Conservation (phyloP, 2,113 vertebrate genomes). For the Perca fluviatilis region DNA sequence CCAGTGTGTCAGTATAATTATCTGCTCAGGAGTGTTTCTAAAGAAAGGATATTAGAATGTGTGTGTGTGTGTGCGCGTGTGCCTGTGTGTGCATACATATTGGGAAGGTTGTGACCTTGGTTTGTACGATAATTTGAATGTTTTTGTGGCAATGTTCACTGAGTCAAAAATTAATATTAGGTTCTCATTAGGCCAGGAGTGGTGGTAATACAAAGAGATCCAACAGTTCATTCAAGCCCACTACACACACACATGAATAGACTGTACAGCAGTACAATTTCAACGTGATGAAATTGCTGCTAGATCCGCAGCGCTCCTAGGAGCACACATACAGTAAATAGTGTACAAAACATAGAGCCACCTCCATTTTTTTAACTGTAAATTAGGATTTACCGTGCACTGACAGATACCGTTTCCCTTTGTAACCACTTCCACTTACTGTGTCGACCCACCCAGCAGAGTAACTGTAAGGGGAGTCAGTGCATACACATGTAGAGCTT, state of each 20-base stretch:
- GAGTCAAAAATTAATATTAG: constrained; percentile 37
- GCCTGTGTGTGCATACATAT: not conserved
- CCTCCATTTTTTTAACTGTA: not conserved
- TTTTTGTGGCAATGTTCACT: constrained; percentile 10
- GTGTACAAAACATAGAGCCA: not conserved
- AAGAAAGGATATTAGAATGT: not conserved
- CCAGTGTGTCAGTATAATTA: constrained; percentile 16
- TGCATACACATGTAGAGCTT: constrained; percentile 54
- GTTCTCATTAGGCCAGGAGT: constrained; percentile 2
- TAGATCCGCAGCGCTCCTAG: not conserved
- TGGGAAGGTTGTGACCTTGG: constrained; percentile 5
- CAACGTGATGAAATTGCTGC: constrained; percentile 7
- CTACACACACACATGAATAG: constrained; percentile 22
- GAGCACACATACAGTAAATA: constrained; percentile 14
- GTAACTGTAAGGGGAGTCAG: constrained; percentile 14
- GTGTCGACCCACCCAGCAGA: constrained; percentile 24
- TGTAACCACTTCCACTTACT: constrained; percentile 27
- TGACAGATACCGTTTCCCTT: constrained; percentile 29
- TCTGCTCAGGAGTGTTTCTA: constrained; percentile 4
- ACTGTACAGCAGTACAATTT: constrained; percentile 24
- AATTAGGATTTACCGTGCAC: constrained; percentile 21
- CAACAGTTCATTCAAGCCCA: not conserved
- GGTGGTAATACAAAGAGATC: constrained; percentile 25
- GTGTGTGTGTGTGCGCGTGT: not conserved
- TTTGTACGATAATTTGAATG: not conserved